Conservation (phyloP, 2,797 vertebrate species). For the Fistularia tabacaria region DNA sequence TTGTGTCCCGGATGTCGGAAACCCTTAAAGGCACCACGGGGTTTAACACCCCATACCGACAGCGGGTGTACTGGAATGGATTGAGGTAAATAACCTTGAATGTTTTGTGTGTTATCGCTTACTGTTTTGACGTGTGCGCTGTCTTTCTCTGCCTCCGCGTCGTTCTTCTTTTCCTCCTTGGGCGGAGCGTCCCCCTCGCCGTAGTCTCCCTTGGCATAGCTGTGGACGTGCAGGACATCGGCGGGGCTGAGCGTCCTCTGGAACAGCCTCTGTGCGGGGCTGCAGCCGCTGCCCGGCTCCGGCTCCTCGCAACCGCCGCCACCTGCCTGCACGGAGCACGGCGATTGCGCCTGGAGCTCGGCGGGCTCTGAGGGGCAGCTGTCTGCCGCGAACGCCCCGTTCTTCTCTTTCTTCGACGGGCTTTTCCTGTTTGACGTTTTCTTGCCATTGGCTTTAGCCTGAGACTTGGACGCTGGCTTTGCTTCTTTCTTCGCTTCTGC, state of each 20-base stretch:
- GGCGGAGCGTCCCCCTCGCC: constrained; percentile 53
- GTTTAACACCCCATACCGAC: background rate
- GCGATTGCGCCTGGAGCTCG: constrained; percentile 18
- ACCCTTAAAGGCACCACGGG: no score
- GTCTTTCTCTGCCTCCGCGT: constrained; percentile 46
- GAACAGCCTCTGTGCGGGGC: constrained; percentile 59
- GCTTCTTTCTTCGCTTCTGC: constrained; percentile 40
- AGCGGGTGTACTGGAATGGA: background rate
- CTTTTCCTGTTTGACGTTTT: constrained; percentile 39
- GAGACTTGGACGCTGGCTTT: constrained; percentile 37
- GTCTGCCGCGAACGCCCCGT: background rate
- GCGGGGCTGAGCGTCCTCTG: constrained; percentile 80
- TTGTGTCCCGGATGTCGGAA: no score
- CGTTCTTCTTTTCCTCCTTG: constrained; percentile 54
- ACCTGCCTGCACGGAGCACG: background rate
- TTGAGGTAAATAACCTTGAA: background rate
- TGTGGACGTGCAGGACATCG: constrained; percentile 85
- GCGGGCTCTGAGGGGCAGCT: constrained; percentile 11
- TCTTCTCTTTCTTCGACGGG: constrained; percentile 49
- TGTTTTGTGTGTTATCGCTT: constrained; percentile 11
- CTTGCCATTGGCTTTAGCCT: constrained; percentile 37
- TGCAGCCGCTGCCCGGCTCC: constrained; percentile 18
- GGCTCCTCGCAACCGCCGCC: constrained; percentile 20
- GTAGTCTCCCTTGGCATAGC: constrained; percentile 84
- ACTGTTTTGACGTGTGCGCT: constrained; percentile 36